Evolutionary conservation across 2,113 vertebrate genomes (phyloP), one percentile per base, ranked within the genome.

Genomic region (Trogon surrucura): DNA sequence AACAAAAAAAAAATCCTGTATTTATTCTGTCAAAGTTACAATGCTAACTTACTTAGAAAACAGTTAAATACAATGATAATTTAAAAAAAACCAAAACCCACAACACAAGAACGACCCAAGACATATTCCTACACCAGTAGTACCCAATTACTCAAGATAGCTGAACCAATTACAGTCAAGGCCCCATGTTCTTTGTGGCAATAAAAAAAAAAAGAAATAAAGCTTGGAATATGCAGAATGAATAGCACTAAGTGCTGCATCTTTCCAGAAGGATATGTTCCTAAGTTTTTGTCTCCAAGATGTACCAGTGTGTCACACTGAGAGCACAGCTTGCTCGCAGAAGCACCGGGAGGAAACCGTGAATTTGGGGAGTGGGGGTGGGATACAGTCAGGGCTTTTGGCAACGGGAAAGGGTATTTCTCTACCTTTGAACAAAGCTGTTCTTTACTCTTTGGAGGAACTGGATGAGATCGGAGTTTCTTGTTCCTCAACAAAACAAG

Each of bases 21-120:
- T 51, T 87, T 71, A 57, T 62, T 58, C 61, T 26, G 36, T 58
- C 64, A 74, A 64, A 45, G 65, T 83, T 88, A 62, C 74, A 79
- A 11, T 67, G 65, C 73, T 67, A 77, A 78, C 66, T 69, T 72
- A 91, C 74, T 83, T 73, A n/a, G 54, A 94, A 91, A 91, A 93
- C 82, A 95, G 32, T 53, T 88, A 85, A 96, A 86, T 71, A 89
- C 83, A 94, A 41, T 81, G 66, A 62, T 48, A 84, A 71, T 57
- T 56, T 10, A 41, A 23, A 38, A 64, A 69, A 16, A 72, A 47
- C 6, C 45, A 86, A 85, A 41, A 41, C 9, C 11, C 10, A 41
- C 41, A 41, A 41, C 41, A 41, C 41, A 41, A 41, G 41, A 41
- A 41, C 11, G 11, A 41, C 70, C 25, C 65, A 88, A 75, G 81